Evolutionary conservation across 2,797 vertebrate genomes (phyloP), one percentile per base, ranked within the genome.

Genomic region (Luscinia luscinia): DNA sequence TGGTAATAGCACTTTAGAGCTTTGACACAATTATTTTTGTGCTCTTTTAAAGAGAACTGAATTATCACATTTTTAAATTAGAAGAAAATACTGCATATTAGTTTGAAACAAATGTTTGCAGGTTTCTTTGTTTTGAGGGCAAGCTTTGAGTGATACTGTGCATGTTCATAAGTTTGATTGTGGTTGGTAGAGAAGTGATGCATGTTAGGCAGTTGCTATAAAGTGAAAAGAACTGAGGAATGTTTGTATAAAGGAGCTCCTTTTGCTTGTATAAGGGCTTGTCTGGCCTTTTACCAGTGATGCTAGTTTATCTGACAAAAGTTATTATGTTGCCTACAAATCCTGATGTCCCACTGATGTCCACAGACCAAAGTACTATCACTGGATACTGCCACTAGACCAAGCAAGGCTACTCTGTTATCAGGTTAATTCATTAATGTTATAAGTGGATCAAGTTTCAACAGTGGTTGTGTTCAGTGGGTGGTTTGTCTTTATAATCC

Each of bases 41-140:
- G 64, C 43, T 62, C 66, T 90, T 85, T 81, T 72, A 87, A 94
- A 81, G 52, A 59, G 26, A 89, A 87, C 68, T 12, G 30, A 38
- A 89, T 64, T 63, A 59, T 90, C 38, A 38, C 9, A 74, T 93
- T 93, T 64, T 94, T 82, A 93, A 94, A 74, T 70, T 84, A 75
- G 68, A 91, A 91, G 73, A 78, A 90, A 72, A 82, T 76, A 77
- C 67, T 87, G 3, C 41, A 6, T 84, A 28, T 58, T 20, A 55
- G 66, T 64, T 89, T 28, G 20, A 26, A 68, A 64, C 2, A 73
- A 72, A 84, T 48, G 9, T 58, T 81, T 70, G 2, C 30, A 48
- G 18, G 4, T 78, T 84, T 95, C 67, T 63, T 82, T 90, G 68
- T 16, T 82, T 77, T 76, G 82, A 85, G 34, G 70, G 23, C 51